A percentile compares a stretch with the other conserved stretches of the same genome.
Conservation (phyloP, 2,113 vertebrate species). For the Ptyas mucosa region DNA sequence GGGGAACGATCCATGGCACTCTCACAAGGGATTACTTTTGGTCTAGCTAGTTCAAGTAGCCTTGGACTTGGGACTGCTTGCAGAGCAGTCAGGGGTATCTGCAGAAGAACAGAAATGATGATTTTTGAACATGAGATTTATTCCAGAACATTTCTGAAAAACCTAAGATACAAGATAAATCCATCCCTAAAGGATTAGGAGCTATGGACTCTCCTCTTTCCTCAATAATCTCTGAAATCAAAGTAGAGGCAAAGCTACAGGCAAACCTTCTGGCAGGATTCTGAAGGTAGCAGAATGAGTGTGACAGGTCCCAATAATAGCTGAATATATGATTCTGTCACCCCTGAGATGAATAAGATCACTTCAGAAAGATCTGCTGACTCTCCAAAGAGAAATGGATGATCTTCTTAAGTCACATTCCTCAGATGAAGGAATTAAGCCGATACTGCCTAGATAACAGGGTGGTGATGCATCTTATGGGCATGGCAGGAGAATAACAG, state of each 20-base stretch:
- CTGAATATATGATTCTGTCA: neutral
- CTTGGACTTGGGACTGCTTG: conserved; percentile 34
- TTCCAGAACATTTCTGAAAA: neutral
- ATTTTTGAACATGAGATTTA: neutral
- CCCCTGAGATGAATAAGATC: neutral
- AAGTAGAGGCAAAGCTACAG: neutral
- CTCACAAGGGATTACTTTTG: conserved; percentile 31
- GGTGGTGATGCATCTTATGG: neutral
- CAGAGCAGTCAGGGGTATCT: conserved; percentile 46
- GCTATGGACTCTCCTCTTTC: too few species aligned
- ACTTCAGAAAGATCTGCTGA: neutral
- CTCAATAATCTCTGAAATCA: neutral
- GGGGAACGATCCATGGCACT: conserved; percentile 10
- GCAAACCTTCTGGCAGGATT: neutral
- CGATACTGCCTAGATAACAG: neutral
- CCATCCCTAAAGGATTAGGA: neutral
- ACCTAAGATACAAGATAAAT: neutral
- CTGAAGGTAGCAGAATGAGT: neutral
- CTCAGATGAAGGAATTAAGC: neutral
- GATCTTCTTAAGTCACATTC: neutral
- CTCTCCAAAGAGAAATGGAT: neutral
- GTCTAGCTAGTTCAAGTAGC: conserved; percentile 41
- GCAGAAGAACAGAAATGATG: neutral
- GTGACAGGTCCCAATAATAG: neutral
- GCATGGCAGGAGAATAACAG: neutral